Conservation (phyloP, 2,888 invertebrate species). For the Caenorhabditis virilis region DNA sequence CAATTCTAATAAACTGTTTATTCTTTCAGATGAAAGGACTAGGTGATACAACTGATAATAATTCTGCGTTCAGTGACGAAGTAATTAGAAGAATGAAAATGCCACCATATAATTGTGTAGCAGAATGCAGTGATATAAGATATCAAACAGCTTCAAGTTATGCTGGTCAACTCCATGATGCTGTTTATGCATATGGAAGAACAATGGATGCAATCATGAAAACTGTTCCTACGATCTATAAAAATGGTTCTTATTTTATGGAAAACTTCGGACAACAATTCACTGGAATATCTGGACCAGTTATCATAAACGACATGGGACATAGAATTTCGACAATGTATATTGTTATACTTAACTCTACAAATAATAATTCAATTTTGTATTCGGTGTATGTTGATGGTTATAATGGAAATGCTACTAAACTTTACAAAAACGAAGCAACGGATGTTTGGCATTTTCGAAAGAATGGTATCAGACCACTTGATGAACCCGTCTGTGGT, state of each 20-base stretch:
- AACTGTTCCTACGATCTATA: slow-evolving; percentile 17
- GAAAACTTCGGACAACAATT: slow-evolving; percentile 16
- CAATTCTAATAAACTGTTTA: slow-evolving; percentile 13
- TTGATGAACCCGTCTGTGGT: slow-evolving; percentile 41
- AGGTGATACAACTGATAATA: slow-evolving; percentile 22
- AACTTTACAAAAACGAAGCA: slow-evolving; percentile 21
- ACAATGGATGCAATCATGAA: slow-evolving; percentile 36
- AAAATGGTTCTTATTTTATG: slow-evolving; percentile 18
- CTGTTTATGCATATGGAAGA: slow-evolving; percentile 35
- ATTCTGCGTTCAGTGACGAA: slow-evolving; percentile 43
- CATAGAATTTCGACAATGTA: slow-evolving; percentile 33
- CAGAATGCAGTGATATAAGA: slow-evolving; percentile 10
- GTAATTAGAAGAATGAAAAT: slow-evolving; percentile 43
- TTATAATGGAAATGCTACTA: slow-evolving; percentile 9
- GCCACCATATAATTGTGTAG: slow-evolving; percentile 48
- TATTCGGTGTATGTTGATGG: slow-evolving; percentile 25
- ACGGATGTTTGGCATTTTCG: slow-evolving; percentile 21
- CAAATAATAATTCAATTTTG: slow-evolving; percentile 13
- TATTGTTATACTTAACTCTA: slow-evolving; percentile 16
- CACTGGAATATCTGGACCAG: slow-evolving; percentile 32
- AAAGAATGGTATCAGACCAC: slow-evolving; percentile 6
- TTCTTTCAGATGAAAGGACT: slow-evolving; percentile 32
- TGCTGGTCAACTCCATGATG: slow-evolving; percentile 40
- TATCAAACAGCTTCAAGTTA: slow-evolving; percentile 26
- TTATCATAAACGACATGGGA: slow-evolving; percentile 26